phyloP scores from a whole-genome alignment of 2,113 vertebrate species.

The Pitta sordida region DNA sequence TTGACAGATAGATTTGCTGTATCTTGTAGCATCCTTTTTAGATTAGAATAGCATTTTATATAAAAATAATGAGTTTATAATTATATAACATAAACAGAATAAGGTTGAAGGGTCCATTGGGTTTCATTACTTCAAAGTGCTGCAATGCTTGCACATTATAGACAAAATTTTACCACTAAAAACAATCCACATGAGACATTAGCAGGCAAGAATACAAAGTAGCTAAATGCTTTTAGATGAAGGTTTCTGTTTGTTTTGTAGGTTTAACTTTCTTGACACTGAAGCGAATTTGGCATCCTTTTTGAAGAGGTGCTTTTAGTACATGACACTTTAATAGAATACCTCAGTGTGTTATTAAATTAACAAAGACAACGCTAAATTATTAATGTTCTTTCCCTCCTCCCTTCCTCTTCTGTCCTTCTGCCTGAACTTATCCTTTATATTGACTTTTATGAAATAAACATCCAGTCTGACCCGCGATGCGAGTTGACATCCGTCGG shows the following conservation, averaged over 20 bases:
- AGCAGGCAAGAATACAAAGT: slow-evolving; percentile 25
- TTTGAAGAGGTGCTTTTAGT: slow-evolving; percentile 66
- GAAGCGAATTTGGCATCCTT: slow-evolving; percentile 66
- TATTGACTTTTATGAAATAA: slow-evolving; percentile 54
- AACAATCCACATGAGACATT: slow-evolving; percentile 48
- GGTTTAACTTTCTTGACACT: slow-evolving; percentile 67
- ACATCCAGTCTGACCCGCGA: slow-evolving; percentile 1
- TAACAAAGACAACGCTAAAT: slow-evolving; percentile 66
- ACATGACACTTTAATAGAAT: slow-evolving; percentile 72
- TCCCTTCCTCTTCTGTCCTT: slow-evolving; percentile 36
- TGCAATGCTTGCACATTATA: slow-evolving; percentile 40
- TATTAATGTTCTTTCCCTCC: slow-evolving; percentile 47
- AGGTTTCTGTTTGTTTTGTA: slow-evolving; percentile 66
- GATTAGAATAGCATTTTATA: slow-evolving; percentile 33
- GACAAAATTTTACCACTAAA: slow-evolving; percentile 49
- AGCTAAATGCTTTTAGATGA: slow-evolving; percentile 39
- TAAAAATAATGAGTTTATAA: slow-evolving; percentile 64
- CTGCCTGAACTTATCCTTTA: slow-evolving; percentile 16
- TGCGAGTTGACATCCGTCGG: background rate
- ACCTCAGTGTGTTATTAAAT: slow-evolving; percentile 71
- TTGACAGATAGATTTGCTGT: background rate
- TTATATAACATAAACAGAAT: slow-evolving; percentile 63
- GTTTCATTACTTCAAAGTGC: slow-evolving; percentile 65
- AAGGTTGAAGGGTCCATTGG: slow-evolving; percentile 65
- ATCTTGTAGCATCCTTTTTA: background rate